Evolutionary conservation across 2,797 vertebrate species (phyloP).

Genomic region (Pseudotriccus pelzelni): DNA sequence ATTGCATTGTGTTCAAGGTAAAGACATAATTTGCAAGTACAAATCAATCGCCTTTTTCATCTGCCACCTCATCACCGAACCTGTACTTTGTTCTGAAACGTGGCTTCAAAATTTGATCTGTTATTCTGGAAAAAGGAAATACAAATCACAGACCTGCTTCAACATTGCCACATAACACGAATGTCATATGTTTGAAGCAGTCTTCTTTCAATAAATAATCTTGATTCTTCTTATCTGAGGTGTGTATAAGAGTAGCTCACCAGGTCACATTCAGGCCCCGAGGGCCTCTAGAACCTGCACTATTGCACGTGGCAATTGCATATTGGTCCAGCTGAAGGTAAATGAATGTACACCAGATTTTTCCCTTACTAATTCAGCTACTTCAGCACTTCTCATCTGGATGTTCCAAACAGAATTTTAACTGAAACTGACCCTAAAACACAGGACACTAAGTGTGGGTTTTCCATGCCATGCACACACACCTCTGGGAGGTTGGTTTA

Average conservation of each 20-base stretch:
- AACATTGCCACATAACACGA: background rate
- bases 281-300: background rate
- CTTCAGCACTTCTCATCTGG: background rate
- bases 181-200: background rate
- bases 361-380: background rate
- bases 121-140: background rate
- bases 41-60: background rate
- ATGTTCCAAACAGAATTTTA: background rate
- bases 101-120: background rate
- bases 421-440: background rate
- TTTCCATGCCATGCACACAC: background rate
- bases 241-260: background rate
- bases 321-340: background rate
- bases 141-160: background rate
- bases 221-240: background rate
- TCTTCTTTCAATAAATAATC: background rate
- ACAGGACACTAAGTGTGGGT: background rate
- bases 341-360: background rate
- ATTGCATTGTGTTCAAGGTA: constrained; percentile 27
- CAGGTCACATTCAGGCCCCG: background rate
- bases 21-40: constrained; percentile 28
- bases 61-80: background rate
- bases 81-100: background rate
- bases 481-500: background rate
- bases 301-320: background rate